These are phyloP conservation scores for Amiota communis DNA, from an alignment of 2,888 invertebrate species.

Conservation along the genomic window DNA sequence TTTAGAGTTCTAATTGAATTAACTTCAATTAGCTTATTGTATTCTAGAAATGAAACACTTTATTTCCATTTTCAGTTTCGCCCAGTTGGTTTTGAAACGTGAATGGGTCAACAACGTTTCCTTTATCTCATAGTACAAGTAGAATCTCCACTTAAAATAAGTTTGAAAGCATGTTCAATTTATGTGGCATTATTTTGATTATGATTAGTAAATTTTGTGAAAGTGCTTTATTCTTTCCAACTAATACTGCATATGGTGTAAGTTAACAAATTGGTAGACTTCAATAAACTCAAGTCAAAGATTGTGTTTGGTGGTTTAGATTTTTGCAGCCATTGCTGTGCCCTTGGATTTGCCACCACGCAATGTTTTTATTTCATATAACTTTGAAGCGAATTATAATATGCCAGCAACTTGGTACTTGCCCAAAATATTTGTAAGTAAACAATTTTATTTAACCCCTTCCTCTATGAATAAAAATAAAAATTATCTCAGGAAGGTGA, in stretches of 20 bases:
- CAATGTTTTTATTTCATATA: conserved; percentile 82
- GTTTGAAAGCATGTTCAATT: not conserved
- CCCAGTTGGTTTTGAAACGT: conserved; percentile 7
- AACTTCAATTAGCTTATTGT: no score
- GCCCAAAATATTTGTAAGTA: conserved; percentile 57
- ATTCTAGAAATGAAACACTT: no score
- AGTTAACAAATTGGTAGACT: conserved; percentile 40
- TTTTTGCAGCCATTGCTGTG: conserved; percentile 81
- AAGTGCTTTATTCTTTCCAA: conserved; percentile 60
- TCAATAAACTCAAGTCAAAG: not conserved
- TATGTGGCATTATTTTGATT: conserved; percentile 32
- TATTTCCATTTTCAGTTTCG: not conserved
- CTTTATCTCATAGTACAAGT: no score
- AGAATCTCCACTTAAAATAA: not conserved
- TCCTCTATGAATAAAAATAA: not conserved
- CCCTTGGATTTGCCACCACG: conserved; percentile 80
- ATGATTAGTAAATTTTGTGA: conserved; percentile 23
- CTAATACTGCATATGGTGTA: conserved; percentile 69
- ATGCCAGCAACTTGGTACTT: conserved; percentile 75
- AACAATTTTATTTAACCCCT: not conserved
- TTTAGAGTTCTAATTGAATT: no score
- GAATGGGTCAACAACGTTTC: no score
- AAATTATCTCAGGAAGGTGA: no score
- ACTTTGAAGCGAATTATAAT: conserved; percentile 81
- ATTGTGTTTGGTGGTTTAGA: conserved; percentile 70